Conservation (phyloP, 2,797 vertebrate genomes). For the Sebastes vulpes region DNA sequence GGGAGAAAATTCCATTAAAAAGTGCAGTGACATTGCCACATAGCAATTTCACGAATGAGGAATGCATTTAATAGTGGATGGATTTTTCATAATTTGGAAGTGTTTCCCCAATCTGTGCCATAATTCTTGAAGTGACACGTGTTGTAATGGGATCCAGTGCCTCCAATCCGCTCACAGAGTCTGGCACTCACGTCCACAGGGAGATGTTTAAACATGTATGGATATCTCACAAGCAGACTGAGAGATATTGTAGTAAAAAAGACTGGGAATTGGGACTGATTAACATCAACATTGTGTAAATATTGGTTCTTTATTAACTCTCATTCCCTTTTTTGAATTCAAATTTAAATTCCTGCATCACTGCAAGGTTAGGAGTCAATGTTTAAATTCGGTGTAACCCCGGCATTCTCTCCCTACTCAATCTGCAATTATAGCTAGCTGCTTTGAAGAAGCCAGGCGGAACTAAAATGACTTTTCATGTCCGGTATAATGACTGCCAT, state of each 20-base stretch:
- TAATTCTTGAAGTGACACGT: slow-evolving; percentile 58
- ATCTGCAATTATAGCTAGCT: slow-evolving; percentile 83
- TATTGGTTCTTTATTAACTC: slow-evolving; percentile 21
- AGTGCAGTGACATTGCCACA: slow-evolving; percentile 67
- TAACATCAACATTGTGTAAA: slow-evolving; percentile 5
- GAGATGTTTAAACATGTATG: slow-evolving; percentile 13
- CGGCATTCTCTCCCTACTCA: slow-evolving; percentile 70
- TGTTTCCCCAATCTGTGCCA: slow-evolving; percentile 52
- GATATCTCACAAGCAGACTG: background rate
- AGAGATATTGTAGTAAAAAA: background rate
- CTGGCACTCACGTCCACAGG: slow-evolving; percentile 15
- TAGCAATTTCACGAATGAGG: slow-evolving; percentile 80
- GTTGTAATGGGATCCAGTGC: slow-evolving; percentile 47
- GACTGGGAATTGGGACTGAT: background rate
- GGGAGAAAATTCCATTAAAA: slow-evolving; percentile 67
- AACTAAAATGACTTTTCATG: slow-evolving; percentile 88
- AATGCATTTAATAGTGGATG: slow-evolving; percentile 75
- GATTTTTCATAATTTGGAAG: slow-evolving; percentile 77
- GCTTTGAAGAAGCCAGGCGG: slow-evolving; percentile 87
- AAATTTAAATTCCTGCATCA: slow-evolving; percentile 48
- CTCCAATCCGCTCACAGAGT: background rate
- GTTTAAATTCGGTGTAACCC: slow-evolving; percentile 81
- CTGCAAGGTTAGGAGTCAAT: slow-evolving; percentile 74
- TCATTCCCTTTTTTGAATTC: slow-evolving; percentile 1
- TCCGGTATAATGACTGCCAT: slow-evolving; percentile 85